Conservation (phyloP, 2,797 vertebrate genomes). For the Malurus leucopterus region DNA sequence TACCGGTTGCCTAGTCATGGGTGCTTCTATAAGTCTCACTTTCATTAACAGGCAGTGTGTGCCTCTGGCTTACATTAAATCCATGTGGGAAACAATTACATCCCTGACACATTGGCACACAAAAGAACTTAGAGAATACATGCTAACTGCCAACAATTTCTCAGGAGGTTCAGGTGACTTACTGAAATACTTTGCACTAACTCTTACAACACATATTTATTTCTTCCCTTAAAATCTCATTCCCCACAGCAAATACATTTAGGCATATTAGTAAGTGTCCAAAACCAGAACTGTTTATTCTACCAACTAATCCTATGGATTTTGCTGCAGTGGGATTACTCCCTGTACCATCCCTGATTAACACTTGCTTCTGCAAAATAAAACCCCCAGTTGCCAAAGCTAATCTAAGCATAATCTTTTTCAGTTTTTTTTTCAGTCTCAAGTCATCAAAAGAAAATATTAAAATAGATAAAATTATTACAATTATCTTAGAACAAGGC, state of each 20-base stretch:
- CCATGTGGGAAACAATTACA: background rate
- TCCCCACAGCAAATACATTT: slow-evolving; percentile 13
- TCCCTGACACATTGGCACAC: background rate
- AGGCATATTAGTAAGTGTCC: background rate
- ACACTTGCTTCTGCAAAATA: background rate
- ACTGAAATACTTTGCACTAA: slow-evolving; percentile 8
- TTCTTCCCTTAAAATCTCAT: slow-evolving; percentile 6
- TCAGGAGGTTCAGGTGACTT: background rate
- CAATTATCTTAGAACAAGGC: background rate
- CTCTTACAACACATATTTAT: background rate
- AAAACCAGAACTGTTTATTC: slow-evolving; percentile 11
- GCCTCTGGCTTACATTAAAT: slow-evolving; percentile 13
- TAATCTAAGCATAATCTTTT: background rate
- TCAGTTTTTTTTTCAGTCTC: background rate
- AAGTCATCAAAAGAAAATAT: slow-evolving; percentile 7
- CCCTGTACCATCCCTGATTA: background rate
- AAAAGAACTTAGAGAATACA: background rate
- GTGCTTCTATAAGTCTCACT: background rate
- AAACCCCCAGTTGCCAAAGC: background rate
- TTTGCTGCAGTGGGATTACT: background rate
- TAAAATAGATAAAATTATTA: background rate
- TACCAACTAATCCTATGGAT: slow-evolving; percentile 1
- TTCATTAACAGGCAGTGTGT: background rate
- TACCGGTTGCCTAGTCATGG: background rate
- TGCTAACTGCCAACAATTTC: background rate